Base-by-base conservation (phyloP, 2,888 invertebrate genomes). In the Acanthosepion pharaonis region DNA sequence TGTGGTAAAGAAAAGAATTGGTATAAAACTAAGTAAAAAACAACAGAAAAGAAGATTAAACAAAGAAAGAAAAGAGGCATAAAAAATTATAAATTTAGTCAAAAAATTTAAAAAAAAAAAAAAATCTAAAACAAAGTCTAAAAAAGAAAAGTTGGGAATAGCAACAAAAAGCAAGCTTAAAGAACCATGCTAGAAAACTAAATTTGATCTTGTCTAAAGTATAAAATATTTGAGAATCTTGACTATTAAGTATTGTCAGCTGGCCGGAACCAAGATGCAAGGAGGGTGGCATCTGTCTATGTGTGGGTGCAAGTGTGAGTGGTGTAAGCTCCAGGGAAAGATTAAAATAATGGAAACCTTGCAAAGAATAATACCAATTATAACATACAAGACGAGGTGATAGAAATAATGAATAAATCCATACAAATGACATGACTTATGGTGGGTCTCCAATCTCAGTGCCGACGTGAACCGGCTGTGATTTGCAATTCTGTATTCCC, bases 381-480 rank as follows among this genome's bases (percentile, higher is more conserved):
- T 64, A 23, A 23, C 25, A 23, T 64, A 64, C 64, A 25, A 64
- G 64, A 64, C 64, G 64, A 64, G 64, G 23, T 64, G 64, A 64
- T 23, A 64, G 64, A 64, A 64, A 42, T 18, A 48, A 92, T 92
- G 92, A 42, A 92, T 92, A 92, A 92, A 92, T 92, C 92, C 92
- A 92, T 92, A 92, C 48, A 92, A 92, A 92, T 92, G 33, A 48
- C 92, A 33, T 92, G 92, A 92, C 92, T 92, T 92, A 49, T 92
- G 92, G 92, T 49, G 49, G 48, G 51, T 49, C 92, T 49, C 42
- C 92, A 51, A 92, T 92, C 64, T 64, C 64, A 28, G 25, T 64
- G 64, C 64, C 64, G 64, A 64, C 64, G 25, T 64, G 64, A 64
- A 25, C 64, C 64, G 64, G 64, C 28, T 64, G 64, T 64, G 64